Evolutionary conservation across 2,113 vertebrate species (phyloP).

Genomic region (Oreochromis aureus): DNA sequence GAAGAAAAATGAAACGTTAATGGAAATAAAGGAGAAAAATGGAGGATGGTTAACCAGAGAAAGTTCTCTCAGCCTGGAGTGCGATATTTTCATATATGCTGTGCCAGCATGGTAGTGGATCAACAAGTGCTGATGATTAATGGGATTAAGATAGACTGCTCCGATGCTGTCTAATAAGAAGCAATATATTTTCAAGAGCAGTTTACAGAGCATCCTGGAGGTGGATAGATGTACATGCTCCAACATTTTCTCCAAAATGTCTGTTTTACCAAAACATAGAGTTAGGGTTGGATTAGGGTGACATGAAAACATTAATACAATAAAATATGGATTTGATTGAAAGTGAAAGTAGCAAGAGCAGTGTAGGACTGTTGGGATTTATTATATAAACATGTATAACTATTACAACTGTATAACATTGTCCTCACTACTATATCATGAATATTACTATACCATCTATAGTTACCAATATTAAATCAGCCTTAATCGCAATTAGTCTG

Average conservation of each 20-base stretch:
- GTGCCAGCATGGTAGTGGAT: slow-evolving; percentile 40
- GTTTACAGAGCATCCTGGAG: slow-evolving; percentile 26
- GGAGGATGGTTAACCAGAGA: background rate
- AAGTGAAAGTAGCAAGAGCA: background rate
- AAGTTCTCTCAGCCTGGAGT: background rate
- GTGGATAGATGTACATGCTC: background rate
- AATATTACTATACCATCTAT: background rate
- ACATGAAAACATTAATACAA: background rate
- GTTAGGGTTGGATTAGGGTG: background rate
- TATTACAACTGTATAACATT: background rate
- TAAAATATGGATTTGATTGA: background rate
- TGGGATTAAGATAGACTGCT: slow-evolving; percentile 28
- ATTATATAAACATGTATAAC: background rate
- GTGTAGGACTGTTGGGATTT: background rate
- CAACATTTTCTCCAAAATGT: background rate
- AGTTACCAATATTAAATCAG: background rate
- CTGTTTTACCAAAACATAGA: background rate
- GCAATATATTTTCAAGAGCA: slow-evolving; percentile 43
- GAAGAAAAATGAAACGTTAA: background rate
- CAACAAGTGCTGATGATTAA: slow-evolving; percentile 47
- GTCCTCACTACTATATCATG: background rate
- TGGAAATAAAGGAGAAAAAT: background rate
- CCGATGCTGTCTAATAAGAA: slow-evolving; percentile 34
- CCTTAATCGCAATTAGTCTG: background rate
- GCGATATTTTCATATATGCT: slow-evolving; percentile 37